Evolutionary conservation across 2,113 vertebrate genomes (phyloP).

Genomic region (Zosterops borbonicus): DNA sequence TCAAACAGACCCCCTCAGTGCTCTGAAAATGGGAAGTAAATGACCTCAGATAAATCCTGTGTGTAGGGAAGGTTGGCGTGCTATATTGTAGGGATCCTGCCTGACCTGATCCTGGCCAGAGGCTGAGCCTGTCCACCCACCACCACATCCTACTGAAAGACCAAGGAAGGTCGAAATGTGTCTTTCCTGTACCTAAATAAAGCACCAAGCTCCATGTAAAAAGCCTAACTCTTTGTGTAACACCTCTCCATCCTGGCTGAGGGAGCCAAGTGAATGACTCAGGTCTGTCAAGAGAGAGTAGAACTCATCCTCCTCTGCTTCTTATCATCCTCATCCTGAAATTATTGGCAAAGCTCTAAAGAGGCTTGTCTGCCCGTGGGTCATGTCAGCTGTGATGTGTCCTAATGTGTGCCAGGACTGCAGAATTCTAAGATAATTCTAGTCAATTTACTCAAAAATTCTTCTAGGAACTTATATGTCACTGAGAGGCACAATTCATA

Average conservation of each 20-base stretch:
- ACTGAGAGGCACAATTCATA: background rate
- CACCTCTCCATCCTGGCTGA: background rate
- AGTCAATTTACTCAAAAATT: background rate
- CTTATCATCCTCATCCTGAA: background rate
- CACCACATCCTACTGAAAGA: background rate
- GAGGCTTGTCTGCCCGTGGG: background rate
- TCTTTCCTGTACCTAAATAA: background rate
- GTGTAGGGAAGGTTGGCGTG: background rate
- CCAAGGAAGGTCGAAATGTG: background rate
- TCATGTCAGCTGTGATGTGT: background rate
- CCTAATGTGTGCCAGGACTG: background rate
- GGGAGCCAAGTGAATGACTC: background rate
- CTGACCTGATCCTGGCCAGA: background rate
- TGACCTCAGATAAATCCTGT: background rate
- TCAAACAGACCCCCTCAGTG: background rate
- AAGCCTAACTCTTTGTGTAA: background rate
- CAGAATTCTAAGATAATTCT: background rate
- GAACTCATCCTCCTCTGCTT: background rate
- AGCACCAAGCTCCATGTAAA: background rate
- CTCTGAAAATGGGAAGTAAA: background rate
- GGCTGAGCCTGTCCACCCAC: rapidly evolving
- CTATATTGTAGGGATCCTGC: rapidly evolving
- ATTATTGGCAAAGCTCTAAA: background rate
- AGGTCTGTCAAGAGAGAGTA: background rate
- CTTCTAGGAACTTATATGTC: background rate